Conservation (phyloP, 2,888 invertebrate species). For the Diarsia rubi region DNA sequence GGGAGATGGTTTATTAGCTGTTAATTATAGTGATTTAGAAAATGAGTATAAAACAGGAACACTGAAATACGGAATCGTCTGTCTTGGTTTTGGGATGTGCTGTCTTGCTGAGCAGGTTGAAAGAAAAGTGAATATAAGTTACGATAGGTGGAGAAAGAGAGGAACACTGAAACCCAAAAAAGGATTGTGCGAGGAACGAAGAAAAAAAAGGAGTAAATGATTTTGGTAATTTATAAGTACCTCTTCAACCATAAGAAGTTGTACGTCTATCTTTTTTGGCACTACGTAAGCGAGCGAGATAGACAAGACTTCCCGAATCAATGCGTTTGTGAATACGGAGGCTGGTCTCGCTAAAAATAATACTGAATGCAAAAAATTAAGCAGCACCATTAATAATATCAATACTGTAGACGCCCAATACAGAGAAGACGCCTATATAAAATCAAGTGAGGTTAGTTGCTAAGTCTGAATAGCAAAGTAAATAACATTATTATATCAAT, state of each 20-base stretch:
- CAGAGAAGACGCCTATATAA: neutral
- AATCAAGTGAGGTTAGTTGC: neutral
- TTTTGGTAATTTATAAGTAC: no score
- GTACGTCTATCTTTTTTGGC: no score
- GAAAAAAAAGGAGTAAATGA: neutral
- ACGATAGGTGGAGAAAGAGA: neutral
- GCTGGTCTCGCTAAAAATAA: neutral
- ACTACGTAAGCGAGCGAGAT: no score
- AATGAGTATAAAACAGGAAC: neutral
- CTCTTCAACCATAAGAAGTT: neutral
- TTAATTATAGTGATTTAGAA: constrained; percentile 17
- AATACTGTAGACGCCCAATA: no score
- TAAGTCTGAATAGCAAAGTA: constrained; percentile 25
- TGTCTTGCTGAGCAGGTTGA: neutral
- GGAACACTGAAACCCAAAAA: neutral
- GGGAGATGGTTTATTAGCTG: constrained; percentile 27
- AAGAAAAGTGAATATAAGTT: neutral
- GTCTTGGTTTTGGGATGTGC: neutral
- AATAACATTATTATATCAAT: constrained; percentile 34
- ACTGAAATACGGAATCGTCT: neutral
- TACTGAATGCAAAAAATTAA: neutral
- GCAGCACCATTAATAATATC: no score
- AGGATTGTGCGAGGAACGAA: no score
- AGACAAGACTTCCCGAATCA: no score
- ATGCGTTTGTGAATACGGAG: no score